phyloP scores from a whole-genome alignment of 1,140 invertebrate genomes.

The Whitmania pigra region DNA sequence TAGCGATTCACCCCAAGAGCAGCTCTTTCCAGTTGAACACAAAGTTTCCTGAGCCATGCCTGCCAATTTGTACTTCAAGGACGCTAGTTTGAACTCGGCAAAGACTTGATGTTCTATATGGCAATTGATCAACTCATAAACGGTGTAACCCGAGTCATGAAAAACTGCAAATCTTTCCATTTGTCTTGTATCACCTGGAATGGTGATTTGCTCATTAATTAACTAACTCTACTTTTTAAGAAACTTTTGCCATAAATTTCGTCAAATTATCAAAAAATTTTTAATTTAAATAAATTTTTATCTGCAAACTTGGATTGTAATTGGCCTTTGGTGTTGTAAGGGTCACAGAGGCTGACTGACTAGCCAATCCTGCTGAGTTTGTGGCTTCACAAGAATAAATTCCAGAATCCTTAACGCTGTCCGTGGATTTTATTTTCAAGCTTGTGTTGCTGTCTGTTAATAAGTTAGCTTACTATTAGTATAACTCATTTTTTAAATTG shows the following conservation, averaged over 20 bases:
- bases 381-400: constrained; percentile 64
- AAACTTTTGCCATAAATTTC: neutral
- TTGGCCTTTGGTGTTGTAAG: constrained; percentile 23
- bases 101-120: constrained; percentile 59
- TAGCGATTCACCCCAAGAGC: constrained; percentile 57
- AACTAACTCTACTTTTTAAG: too few relatives aligned
- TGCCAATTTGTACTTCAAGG: neutral
- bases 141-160: constrained; percentile 61
- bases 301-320: neutral
- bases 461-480: too few relatives aligned
- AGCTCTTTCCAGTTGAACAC: constrained; percentile 27
- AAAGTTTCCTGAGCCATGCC: constrained; percentile 31
- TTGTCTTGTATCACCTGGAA: constrained; percentile 36
- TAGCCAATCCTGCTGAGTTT: constrained; percentile 55
- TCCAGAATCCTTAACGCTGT: constrained; percentile 59
- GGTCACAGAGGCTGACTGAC: constrained; percentile 51
- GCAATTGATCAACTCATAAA: constrained; percentile 62
- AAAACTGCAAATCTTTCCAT: constrained; percentile 59
- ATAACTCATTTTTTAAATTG: too few relatives aligned
- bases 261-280: neutral
- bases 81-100: constrained; percentile 33
- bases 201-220: constrained; percentile 18
- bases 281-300: neutral
- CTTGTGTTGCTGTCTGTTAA: constrained; percentile 53
- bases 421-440: constrained; percentile 53